Percentiles rank a stretch among this genome's conserved stretches.
These are phyloP conservation scores for Mizuhopecten yessoensis DNA, from an alignment of 1,140 invertebrate genomes.

Conservation along the genomic window DNA sequence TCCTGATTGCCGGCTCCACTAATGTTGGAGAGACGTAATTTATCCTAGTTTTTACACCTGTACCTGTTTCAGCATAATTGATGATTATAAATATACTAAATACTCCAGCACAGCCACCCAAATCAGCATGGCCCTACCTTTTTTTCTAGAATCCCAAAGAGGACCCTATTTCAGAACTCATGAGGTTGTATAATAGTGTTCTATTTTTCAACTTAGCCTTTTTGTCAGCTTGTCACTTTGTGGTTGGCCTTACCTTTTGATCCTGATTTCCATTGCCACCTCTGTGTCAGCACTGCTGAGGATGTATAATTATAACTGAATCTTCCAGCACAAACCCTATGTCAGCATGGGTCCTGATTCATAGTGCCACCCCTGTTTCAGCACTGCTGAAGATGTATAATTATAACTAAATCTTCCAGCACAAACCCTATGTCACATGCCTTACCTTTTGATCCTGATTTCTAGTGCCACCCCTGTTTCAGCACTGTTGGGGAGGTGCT, in stretches of 20 bases:
- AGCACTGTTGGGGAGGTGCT: slow-evolving; percentile 90
- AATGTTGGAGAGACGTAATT: no score
- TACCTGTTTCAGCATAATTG: slow-evolving; percentile 87
- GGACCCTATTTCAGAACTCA: slow-evolving; percentile 88
- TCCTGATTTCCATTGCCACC: slow-evolving; percentile 91
- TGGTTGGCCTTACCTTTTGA: slow-evolving; percentile 87
- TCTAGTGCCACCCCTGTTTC: slow-evolving; percentile 90
- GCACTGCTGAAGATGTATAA: slow-evolving; percentile 87
- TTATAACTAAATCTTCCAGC: no score
- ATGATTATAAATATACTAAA: no score
- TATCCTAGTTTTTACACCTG: slow-evolving; percentile 92
- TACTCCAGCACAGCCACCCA: no score
- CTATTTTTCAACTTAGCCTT: no score
- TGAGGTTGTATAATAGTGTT: no score
- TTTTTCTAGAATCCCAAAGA: slow-evolving; percentile 92
- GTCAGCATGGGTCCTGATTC: slow-evolving; percentile 86
- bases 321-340: slow-evolving; percentile 61
- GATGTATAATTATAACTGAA: slow-evolving; percentile 83
- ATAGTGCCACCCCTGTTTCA: slow-evolving; percentile 89
- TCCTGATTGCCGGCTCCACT: no score
- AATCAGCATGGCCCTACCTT: slow-evolving; percentile 87
- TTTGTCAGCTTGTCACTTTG: no score
- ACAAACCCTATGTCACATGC: no score
- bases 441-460: slow-evolving; percentile 91
- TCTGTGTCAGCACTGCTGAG: slow-evolving; percentile 89